A percentile compares a stretch with the other conserved stretches of the same genome.
These are phyloP conservation scores for Sericinus montela DNA, from an alignment of 2,888 invertebrate species.

Conservation along the genomic window DNA sequence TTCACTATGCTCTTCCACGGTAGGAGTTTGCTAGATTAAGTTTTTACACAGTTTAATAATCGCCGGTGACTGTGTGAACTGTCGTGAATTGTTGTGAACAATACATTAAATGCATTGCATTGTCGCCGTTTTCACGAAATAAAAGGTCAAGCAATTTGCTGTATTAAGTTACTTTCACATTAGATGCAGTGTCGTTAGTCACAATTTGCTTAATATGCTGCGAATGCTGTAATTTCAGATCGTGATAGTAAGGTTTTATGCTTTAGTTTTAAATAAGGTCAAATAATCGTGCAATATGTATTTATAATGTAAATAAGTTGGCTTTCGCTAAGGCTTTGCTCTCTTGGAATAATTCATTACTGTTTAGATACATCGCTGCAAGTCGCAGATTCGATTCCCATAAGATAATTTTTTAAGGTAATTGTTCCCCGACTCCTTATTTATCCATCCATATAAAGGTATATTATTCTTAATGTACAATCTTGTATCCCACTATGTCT, in stretches of 20 bases:
- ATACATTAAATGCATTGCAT: constrained; percentile 1
- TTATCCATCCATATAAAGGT: too few species aligned
- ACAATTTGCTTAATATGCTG: constrained; percentile 5
- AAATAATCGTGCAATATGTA: too few species aligned
- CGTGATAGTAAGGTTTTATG: neutral
- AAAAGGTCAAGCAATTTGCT: constrained; percentile 12
- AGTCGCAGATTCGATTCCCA: too few species aligned
- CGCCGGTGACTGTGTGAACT: constrained; percentile 9
- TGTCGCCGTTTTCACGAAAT: constrained; percentile 10
- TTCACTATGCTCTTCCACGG: neutral
- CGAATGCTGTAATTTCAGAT: neutral
- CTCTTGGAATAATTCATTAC: too few species aligned
- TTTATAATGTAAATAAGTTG: too few species aligned
- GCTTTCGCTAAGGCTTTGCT: too few species aligned
- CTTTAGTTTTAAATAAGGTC: too few species aligned
- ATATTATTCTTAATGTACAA: too few species aligned
- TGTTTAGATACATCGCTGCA: too few species aligned
- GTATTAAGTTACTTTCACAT: neutral
- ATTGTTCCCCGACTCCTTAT: too few species aligned
- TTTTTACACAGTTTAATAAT: constrained; percentile 9
- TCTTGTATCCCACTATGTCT: too few species aligned
- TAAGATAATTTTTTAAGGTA: too few species aligned
- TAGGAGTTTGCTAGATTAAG: neutral
- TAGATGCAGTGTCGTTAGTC: neutral
- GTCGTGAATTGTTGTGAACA: constrained; percentile 8